Evolutionary conservation across 2,888 invertebrate genomes (phyloP).

Genomic region (Chelonus formosanus): DNA sequence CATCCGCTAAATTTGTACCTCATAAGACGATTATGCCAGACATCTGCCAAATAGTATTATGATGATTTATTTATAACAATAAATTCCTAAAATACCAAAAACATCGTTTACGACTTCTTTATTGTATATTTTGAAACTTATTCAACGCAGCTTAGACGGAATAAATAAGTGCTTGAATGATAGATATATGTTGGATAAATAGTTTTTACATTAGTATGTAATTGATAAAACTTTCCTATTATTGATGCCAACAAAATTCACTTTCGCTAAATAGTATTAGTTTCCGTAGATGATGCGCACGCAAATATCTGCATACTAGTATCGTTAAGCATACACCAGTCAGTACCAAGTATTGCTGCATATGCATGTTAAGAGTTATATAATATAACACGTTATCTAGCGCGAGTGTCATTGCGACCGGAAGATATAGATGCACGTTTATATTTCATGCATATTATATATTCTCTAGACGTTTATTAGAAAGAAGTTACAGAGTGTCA

Average conservation of each 20-base stretch:
- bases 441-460: background rate
- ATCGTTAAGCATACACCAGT: background rate
- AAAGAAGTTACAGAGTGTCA: slow-evolving; percentile 2
- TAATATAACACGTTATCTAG: slow-evolving; percentile 21
- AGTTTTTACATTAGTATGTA: background rate
- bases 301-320: background rate
- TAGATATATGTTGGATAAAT: too few species aligned
- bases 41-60: background rate
- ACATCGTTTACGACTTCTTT: background rate
- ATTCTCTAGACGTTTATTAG: background rate
- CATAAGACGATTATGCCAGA: background rate
- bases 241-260: background rate
- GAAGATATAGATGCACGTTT: slow-evolving; percentile 12
- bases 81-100: background rate
- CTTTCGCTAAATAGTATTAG: background rate
- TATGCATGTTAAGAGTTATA: slow-evolving; percentile 3
- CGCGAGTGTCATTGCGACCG: slow-evolving; percentile 6
- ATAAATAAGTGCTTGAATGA: too few species aligned
- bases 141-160: too few species aligned
- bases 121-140: background rate
- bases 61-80: background rate
- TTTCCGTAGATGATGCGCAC: slow-evolving; percentile 1
- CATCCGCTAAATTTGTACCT: background rate
- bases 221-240: background rate
- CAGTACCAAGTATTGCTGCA: background rate